Evolutionary conservation across 1,140 invertebrate genomes (phyloP).

Genomic region (Sitophilus oryzae): DNA sequence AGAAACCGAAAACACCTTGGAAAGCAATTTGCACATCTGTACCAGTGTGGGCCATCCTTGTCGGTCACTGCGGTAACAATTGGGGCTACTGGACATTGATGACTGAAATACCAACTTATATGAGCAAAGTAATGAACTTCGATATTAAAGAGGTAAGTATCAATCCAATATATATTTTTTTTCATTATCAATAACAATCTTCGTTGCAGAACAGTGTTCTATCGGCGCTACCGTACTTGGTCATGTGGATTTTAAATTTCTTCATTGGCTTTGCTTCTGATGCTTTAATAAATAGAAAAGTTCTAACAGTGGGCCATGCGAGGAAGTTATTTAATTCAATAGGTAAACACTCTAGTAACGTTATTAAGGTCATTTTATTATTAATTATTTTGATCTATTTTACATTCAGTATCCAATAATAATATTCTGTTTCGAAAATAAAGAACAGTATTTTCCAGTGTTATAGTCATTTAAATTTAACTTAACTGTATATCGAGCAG

Average conservation of each 20-base stretch:
- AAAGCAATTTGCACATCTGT: constrained; percentile 63
- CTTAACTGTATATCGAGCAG: no score
- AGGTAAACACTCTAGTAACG: constrained; percentile 49
- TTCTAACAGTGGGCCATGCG: constrained; percentile 47
- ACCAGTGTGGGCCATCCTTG: constrained; percentile 76
- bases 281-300: constrained; percentile 51
- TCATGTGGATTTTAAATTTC: constrained; percentile 63
- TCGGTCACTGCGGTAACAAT: constrained; percentile 80
- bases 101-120: constrained; percentile 85
- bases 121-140: constrained; percentile 73
- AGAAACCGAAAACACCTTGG: constrained; percentile 61
- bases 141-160: constrained; percentile 57
- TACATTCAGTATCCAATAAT: no score
- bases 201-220: not conserved
- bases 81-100: constrained; percentile 93
- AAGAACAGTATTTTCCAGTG: no score
- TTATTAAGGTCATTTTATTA: not conserved
- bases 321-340: constrained; percentile 63
- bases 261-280: constrained; percentile 59
- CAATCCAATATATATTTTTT: not conserved
- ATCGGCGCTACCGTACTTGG: constrained; percentile 74
- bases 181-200: no score
- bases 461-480: no score
- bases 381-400: not conserved
- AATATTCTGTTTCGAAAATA: no score